Evolutionary conservation across 2,797 vertebrate genomes (phyloP), one percentile per base, ranked within the genome.

Genomic region (Pipistrellus pygmaeus): DNA sequence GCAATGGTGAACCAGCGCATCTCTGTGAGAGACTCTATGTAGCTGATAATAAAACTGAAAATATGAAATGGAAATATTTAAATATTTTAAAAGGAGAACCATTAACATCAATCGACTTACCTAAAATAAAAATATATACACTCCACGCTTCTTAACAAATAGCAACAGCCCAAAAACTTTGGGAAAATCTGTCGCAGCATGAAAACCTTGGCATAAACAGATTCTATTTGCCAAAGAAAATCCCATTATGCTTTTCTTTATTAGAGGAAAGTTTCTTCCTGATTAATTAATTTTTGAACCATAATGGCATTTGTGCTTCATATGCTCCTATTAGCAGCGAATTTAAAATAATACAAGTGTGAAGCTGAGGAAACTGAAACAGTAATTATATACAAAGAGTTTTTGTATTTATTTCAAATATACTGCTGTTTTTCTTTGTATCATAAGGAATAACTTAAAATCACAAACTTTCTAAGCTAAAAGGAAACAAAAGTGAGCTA

Each of bases 221-320:
- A 76, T 83, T 88, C 20, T 15, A 46, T 71, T 62, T 71, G 23
- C 7, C 69, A 69, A 51, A 64, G 18, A 95, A 93, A 93, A 88
- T 27, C 14, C 6, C 32, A 78, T 41, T 68, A 84, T 30, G 8
- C 41, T 68, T 86, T 85, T 6, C 38, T 85, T 51, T 60, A 53
- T 66, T 83, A 92, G 18, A 93, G 32, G 30, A 60, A 92, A 71
- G 0, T 3, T 41, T 84, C 15, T 48, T 72, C 87, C 73, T 81
- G 18, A 81, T 90, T 88, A 82, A 89, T 84, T 64, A 41, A 13
- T 53, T 93, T 82, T 85, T 82, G 66, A 94, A 86, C 18, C 93
- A 78, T 89, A 72, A 69, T 60, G 46, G 4, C 9, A 88, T 83
- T 80, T 95, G 21, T 85, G 23, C 9, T 84, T 76, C 76, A 64